Percentiles rank a stretch among this genome's conserved stretches.
phyloP scores from a whole-genome alignment of 2,888 invertebrate genomes.

The Chloroclysta siterata region DNA sequence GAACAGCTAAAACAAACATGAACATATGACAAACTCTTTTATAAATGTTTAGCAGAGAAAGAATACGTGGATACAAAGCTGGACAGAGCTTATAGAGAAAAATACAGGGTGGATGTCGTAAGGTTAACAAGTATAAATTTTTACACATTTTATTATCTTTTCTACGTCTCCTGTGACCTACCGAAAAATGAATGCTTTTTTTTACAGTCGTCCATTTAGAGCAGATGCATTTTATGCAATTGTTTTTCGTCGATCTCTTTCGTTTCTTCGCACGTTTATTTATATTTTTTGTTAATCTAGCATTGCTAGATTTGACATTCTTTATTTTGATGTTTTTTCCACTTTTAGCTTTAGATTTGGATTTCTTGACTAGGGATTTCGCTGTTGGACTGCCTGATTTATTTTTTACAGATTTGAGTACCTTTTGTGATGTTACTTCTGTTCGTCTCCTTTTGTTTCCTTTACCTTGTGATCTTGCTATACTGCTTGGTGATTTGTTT shows the following conservation, averaged over 20 bases:
- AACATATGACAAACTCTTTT: conserved; percentile 6
- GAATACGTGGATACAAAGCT: conserved; percentile 6
- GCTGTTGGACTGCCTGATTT: background rate
- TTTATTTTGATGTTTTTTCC: background rate
- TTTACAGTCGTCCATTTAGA: background rate
- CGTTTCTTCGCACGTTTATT: background rate
- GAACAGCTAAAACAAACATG: conserved; percentile 9
- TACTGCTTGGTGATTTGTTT: background rate
- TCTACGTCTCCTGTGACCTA: background rate
- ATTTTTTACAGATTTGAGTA: background rate
- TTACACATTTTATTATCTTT: background rate
- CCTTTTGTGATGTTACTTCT: background rate
- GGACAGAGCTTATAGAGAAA: conserved; percentile 12
- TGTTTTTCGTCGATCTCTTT: background rate
- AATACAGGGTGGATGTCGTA: conserved; percentile 12
- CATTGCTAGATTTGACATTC: background rate
- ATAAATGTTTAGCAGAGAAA: background rate
- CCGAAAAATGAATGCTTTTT: background rate
- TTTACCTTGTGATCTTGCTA: background rate
- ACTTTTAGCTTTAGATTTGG: background rate
- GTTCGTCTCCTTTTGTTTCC: background rate
- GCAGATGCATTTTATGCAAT: no score
- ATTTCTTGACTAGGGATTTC: background rate
- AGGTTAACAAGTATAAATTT: conserved; percentile 4
- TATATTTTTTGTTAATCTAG: background rate